These are phyloP conservation scores for Drosophila lowei DNA, from an alignment of 1,140 invertebrate genomes.

Conservation along the genomic window DNA sequence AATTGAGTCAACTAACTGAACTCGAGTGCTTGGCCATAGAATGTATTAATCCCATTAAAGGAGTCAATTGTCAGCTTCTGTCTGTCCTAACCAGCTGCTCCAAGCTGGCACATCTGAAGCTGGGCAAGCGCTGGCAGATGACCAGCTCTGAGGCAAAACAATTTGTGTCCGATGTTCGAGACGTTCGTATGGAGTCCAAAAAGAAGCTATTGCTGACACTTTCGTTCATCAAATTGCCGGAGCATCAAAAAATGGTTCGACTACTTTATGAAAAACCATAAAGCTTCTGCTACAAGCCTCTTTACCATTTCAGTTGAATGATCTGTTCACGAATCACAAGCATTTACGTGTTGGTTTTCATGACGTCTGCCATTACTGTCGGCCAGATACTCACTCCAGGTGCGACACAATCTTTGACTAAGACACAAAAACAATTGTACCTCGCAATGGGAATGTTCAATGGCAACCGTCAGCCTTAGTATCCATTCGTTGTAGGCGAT, in stretches of 20 bases:
- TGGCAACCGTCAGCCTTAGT: constrained; percentile 55
- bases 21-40: constrained; percentile 52
- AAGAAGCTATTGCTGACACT: constrained; percentile 34
- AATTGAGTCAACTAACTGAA: constrained; percentile 21
- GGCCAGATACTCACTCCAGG: constrained; percentile 40
- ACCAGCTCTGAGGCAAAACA: constrained; percentile 2
- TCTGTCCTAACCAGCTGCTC: constrained; percentile 30
- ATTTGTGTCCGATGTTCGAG: constrained; percentile 15
- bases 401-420: constrained; percentile 36
- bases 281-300: too few species aligned
- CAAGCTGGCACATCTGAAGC: constrained; percentile 46
- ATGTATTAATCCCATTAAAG: constrained; percentile 8
- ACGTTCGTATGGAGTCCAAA: background rate
- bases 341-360: constrained; percentile 17
- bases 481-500: constrained; percentile 51
- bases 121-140: constrained; percentile 38
- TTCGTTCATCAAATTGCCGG: background rate
- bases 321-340: constrained; percentile 1
- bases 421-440: constrained; percentile 29
- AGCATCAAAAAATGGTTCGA: constrained; percentile 26
- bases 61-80: constrained; percentile 17
- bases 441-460: constrained; percentile 69
- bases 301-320: constrained; percentile 19
- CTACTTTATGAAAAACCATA: too few species aligned
- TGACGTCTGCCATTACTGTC: constrained; percentile 39